Conservation (phyloP, 2,113 vertebrate species). For the Lagopus muta region DNA sequence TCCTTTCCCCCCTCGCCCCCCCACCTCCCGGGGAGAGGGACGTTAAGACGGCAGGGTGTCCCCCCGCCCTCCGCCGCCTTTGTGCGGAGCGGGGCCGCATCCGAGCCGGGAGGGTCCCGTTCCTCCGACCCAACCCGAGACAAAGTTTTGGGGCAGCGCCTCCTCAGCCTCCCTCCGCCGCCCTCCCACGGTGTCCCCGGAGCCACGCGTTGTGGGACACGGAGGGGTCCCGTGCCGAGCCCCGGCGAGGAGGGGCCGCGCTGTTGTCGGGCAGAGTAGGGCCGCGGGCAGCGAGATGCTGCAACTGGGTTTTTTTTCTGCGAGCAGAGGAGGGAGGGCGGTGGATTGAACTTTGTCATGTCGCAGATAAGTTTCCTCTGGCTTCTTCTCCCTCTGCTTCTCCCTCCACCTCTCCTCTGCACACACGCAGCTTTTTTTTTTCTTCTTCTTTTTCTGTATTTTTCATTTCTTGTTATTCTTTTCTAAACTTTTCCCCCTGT, state of each 20-base stretch:
- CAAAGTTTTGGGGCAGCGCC: too few relatives aligned
- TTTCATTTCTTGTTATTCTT: neutral
- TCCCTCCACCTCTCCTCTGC: neutral
- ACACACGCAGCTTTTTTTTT: neutral
- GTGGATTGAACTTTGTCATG: constrained; percentile 76
- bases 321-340: constrained; percentile 44
- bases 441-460: neutral
- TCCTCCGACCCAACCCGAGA: too few relatives aligned
- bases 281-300: neutral
- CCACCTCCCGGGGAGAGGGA: neutral
- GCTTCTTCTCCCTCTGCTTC: constrained; percentile 38
- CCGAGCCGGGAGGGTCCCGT: too few relatives aligned
- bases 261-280: constrained; percentile 28
- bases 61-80: too few relatives aligned
- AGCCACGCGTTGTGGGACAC: too few relatives aligned
- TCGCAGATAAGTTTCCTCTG: constrained; percentile 72
- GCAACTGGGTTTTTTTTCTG: neutral
- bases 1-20: neutral
- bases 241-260: neutral
- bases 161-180: too few relatives aligned
- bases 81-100: too few relatives aligned
- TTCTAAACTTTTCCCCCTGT: neutral
- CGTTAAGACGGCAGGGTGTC: too few relatives aligned
- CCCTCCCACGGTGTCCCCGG: too few relatives aligned
- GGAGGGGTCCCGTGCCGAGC: neutral